Evolutionary conservation across 2,797 vertebrate species (phyloP).

Genomic region (Decapterus maruadsi): DNA sequence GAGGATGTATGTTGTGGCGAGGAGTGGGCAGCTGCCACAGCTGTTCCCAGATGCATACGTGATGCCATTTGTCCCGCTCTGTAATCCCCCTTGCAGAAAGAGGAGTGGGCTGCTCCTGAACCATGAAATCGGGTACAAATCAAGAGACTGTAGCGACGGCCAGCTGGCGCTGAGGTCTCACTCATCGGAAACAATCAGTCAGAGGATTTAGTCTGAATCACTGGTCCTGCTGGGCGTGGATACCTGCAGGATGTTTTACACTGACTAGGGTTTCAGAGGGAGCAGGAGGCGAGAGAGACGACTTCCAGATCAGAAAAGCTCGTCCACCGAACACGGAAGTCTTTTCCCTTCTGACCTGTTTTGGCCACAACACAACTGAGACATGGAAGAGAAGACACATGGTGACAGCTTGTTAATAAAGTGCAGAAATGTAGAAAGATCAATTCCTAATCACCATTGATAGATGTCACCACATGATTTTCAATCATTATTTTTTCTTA

Average conservation of each 20-base stretch:
- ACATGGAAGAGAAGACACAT: slow-evolving; percentile 27
- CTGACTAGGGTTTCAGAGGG: slow-evolving; percentile 53
- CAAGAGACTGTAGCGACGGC: slow-evolving; percentile 70
- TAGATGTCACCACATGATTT: neutral
- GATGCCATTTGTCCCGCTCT: slow-evolving; percentile 83
- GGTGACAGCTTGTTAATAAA: slow-evolving; percentile 38
- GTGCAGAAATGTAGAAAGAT: neutral
- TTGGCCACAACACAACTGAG: slow-evolving; percentile 28
- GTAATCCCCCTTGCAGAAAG: slow-evolving; percentile 80
- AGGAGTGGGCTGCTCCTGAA: slow-evolving; percentile 69
- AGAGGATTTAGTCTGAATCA: slow-evolving; percentile 74
- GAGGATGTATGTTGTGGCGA: slow-evolving; percentile 46
- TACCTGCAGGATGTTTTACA: slow-evolving; percentile 64
- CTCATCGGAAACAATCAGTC: slow-evolving; percentile 84
- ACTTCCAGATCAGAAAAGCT: slow-evolving; percentile 38
- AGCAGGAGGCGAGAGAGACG: slow-evolving; percentile 41
- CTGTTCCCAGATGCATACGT: slow-evolving; percentile 86
- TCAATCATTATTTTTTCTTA: neutral
- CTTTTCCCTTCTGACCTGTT: slow-evolving; percentile 2
- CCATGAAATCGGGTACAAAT: slow-evolving; percentile 85
- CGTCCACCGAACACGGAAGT: slow-evolving; percentile 24
- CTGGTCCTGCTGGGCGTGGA: slow-evolving; percentile 56
- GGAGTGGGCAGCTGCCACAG: slow-evolving; percentile 78
- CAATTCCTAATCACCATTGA: too few relatives aligned
- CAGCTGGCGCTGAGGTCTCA: slow-evolving; percentile 80